These are phyloP conservation scores for Pseudoips prasinana DNA, from an alignment of 2,888 invertebrate genomes.

Conservation along the genomic window DNA sequence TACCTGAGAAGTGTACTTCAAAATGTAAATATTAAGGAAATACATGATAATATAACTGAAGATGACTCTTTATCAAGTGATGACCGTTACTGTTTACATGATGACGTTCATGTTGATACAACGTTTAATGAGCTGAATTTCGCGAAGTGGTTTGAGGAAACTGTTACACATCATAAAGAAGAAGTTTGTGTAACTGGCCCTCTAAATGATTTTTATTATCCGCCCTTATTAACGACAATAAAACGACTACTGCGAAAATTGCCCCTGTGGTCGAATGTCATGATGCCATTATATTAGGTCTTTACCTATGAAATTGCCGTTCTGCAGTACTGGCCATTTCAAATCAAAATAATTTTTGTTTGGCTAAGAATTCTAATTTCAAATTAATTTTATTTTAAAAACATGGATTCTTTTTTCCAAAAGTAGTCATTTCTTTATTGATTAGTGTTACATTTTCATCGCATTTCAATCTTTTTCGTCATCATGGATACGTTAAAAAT, in stretches of 20 bases:
- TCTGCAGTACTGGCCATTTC: too few species aligned
- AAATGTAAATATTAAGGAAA: constrained; percentile 15
- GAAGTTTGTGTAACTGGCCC: constrained; percentile 11
- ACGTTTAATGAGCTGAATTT: constrained; percentile 14
- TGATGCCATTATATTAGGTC: constrained; percentile 13
- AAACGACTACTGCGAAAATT: constrained; percentile 14
- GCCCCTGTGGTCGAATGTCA: constrained; percentile 14
- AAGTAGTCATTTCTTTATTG: too few species aligned
- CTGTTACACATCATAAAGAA: constrained; percentile 11
- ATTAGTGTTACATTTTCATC: too few species aligned
- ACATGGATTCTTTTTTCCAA: too few species aligned
- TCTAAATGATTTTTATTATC: constrained; percentile 13
- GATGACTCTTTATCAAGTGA: constrained; percentile 13
- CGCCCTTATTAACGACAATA: constrained; percentile 12
- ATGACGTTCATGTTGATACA: constrained; percentile 15
- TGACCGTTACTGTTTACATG: constrained; percentile 14
- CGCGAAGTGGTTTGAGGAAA: constrained; percentile 12
- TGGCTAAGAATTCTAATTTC: too few species aligned
- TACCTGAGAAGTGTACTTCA: constrained; percentile 15
- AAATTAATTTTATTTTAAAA: too few species aligned
- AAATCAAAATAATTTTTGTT: too few species aligned
- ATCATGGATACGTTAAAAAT: too few species aligned
- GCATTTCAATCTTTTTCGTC: too few species aligned
- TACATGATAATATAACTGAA: constrained; percentile 14
- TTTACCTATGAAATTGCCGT: too few species aligned